Conservation (phyloP, 2,113 vertebrate genomes). For the Cinclus mexicanus region DNA sequence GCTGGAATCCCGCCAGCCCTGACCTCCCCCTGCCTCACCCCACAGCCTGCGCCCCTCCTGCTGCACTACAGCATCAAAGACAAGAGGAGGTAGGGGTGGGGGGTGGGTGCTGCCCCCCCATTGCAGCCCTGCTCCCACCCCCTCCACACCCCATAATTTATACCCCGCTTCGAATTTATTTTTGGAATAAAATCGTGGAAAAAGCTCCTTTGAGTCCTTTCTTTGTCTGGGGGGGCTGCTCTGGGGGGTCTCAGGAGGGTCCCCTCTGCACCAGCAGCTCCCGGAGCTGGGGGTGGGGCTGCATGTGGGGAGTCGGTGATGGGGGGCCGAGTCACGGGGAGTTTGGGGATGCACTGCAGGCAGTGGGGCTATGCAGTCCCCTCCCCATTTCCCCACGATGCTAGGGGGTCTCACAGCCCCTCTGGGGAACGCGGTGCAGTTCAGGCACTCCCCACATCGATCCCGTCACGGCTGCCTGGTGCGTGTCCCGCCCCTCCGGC, state of each 20-base stretch:
- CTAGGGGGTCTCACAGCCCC: background rate
- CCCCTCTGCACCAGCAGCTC: background rate
- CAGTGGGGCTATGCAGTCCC: background rate
- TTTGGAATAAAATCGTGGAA: slow-evolving; percentile 77
- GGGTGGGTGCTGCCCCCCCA: background rate
- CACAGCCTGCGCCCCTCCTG: slow-evolving; percentile 75
- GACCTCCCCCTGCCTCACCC: background rate
- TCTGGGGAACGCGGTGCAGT: no score
- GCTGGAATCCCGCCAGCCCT: background rate
- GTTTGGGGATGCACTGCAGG: background rate
- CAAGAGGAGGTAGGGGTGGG: slow-evolving; percentile 77
- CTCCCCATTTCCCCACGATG: rapidly evolving
- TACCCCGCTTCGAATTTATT: slow-evolving; percentile 65
- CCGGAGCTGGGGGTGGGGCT: no score
- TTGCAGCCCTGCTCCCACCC: background rate
- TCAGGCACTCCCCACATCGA: background rate
- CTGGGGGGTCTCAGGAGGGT: rapidly evolving
- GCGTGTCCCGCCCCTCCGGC: background rate
- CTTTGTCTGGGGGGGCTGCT: background rate
- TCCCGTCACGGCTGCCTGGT: background rate
- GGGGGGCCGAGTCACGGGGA: background rate
- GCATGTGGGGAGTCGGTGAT: background rate
- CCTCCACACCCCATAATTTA: slow-evolving; percentile 63
- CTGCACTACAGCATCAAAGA: slow-evolving; percentile 82
- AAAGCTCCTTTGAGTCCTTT: background rate